phyloP scores from a whole-genome alignment of 2,797 vertebrate genomes.

The Strix occidentalis region DNA sequence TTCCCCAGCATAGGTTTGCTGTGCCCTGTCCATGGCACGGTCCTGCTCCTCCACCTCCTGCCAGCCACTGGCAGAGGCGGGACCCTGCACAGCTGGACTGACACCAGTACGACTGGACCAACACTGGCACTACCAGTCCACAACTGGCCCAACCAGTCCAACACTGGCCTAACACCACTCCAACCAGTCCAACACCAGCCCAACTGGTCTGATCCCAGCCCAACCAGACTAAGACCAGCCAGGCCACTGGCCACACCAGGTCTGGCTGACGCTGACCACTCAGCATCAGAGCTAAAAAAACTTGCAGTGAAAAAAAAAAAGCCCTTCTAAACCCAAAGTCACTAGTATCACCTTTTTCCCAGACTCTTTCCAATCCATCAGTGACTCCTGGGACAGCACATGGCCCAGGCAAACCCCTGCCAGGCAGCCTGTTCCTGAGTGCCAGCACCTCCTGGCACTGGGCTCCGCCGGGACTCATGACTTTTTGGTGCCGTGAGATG shows the following conservation, averaged over 20 bases:
- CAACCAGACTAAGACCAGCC: background rate
- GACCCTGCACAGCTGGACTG: background rate
- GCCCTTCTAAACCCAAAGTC: background rate
- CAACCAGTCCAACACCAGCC: too few species aligned
- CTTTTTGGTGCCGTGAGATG: background rate
- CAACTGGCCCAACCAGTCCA: background rate
- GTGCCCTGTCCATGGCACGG: background rate
- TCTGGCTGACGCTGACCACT: background rate
- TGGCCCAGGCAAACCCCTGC: background rate
- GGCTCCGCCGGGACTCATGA: accelerated
- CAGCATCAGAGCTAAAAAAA: background rate
- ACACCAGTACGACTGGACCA: background rate
- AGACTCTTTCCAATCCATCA: background rate
- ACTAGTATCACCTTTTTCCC: background rate
- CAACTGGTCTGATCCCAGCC: background rate
- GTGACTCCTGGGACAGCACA: background rate
- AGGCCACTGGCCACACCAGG: background rate
- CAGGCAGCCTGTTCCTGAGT: accelerated
- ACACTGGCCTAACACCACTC: background rate
- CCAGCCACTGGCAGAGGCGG: background rate
- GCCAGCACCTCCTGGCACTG: background rate
- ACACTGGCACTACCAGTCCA: background rate
- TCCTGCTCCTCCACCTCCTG: background rate
- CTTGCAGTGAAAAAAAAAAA: background rate
- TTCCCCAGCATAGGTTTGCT: background rate